Percentiles rank a stretch among this genome's conserved stretches.
These are phyloP conservation scores for Coleophora flavipennella DNA, from an alignment of 2,888 invertebrate species.

Conservation along the genomic window DNA sequence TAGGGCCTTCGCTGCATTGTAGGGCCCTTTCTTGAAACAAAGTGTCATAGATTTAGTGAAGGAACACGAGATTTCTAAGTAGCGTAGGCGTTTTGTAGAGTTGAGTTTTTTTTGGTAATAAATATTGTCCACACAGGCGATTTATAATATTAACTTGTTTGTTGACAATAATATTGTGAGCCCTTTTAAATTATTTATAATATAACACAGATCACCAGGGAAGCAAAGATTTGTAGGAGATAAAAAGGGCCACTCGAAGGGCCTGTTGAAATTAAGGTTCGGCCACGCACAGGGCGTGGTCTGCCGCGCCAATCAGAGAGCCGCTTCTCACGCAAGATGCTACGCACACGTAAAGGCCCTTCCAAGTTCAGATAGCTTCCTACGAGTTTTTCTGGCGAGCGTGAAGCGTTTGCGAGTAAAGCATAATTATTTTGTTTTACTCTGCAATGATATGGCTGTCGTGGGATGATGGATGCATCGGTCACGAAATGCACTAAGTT, in stretches of 20 bases:
- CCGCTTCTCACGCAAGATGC: slow-evolving; percentile 52
- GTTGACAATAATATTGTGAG: slow-evolving; percentile 35
- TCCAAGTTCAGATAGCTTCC: slow-evolving; percentile 11
- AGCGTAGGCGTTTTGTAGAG: too few species aligned
- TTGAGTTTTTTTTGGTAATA: not conserved
- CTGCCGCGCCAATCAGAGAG: slow-evolving; percentile 49
- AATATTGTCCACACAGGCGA: slow-evolving; percentile 1
- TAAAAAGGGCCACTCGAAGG: slow-evolving; percentile 57
- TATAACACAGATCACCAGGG: slow-evolving; percentile 69
- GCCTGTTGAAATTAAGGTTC: slow-evolving; percentile 58
- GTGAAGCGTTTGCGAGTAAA: too few species aligned
- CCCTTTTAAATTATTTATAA: slow-evolving; percentile 74
- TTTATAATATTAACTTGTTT: slow-evolving; percentile 8
- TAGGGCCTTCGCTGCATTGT: slow-evolving; percentile 7
- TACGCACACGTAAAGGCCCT: slow-evolving; percentile 42
- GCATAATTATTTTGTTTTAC: too few species aligned
- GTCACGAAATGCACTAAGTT: too few species aligned
- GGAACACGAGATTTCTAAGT: too few species aligned
- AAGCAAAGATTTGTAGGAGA: slow-evolving; percentile 47
- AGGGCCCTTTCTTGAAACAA: not conserved
- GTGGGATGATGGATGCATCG: too few species aligned
- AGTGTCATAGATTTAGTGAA: too few species aligned
- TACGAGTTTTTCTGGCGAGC: too few species aligned
- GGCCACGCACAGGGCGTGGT: slow-evolving; percentile 66
- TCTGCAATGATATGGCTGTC: too few species aligned